Evolutionary conservation across 2,888 invertebrate genomes (phyloP).

Genomic region (Drosophila borealis): DNA sequence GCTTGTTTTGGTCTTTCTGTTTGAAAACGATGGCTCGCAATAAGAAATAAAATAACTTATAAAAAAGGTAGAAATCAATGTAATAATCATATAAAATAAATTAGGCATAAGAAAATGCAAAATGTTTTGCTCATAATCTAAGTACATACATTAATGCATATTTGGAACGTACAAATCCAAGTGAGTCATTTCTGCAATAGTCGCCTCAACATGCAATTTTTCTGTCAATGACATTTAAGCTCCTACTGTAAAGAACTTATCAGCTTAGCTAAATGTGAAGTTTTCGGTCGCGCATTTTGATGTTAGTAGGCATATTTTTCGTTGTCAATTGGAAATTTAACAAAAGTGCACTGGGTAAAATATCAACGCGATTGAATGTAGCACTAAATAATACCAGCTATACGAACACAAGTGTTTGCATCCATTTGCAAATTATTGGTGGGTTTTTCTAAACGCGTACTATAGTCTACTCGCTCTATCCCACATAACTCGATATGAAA

Average conservation of each 20-base stretch:
- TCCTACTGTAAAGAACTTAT: background rate
- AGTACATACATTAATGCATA: no score
- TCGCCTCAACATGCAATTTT: slow-evolving; percentile 6
- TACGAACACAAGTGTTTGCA: slow-evolving; percentile 21
- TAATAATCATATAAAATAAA: background rate
- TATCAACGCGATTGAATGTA: slow-evolving; percentile 10
- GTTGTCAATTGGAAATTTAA: background rate
- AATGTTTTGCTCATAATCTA: background rate
- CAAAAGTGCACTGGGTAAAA: background rate
- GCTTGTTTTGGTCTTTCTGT: slow-evolving; percentile 58
- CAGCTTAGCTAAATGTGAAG: background rate
- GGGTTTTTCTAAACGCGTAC: background rate
- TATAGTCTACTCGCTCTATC: slow-evolving; percentile 43
- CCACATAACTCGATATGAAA: slow-evolving; percentile 5
- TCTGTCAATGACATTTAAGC: background rate
- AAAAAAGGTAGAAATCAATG: background rate
- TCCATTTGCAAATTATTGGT: slow-evolving; percentile 29
- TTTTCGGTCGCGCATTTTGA: background rate
- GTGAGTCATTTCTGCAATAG: slow-evolving; percentile 11
- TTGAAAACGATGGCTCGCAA: slow-evolving; percentile 14
- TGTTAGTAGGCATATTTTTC: background rate
- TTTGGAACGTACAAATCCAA: background rate
- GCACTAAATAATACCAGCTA: slow-evolving; percentile 52
- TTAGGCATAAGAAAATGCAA: no score
- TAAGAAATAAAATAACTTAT: slow-evolving; percentile 1